Base-by-base conservation (phyloP, 2,113 vertebrate genomes). In the Lamprologus speciosus region DNA sequence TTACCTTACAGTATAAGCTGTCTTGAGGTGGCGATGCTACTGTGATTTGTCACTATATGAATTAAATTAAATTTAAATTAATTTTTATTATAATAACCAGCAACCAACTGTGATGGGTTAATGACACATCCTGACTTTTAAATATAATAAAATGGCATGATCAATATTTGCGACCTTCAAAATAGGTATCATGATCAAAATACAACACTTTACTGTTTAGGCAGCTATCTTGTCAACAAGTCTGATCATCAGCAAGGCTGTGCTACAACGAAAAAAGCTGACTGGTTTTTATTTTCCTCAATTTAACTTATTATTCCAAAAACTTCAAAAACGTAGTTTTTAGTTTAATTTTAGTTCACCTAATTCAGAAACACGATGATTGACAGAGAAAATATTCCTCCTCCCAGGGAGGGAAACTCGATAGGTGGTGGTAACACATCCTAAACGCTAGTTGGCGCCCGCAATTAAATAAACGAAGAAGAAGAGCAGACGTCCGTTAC, bases 401-500 rank as follows among this genome's bases (percentile, higher is more conserved):
- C 0, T 19, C 6, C 42, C 21, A 28, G 4, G 2, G 26, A 17
- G 42, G 23, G 23, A 5, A 75, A 47, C 26, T 50, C 0, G 23
- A 17, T 78, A 0, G 42, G 23, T 31, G 42, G 42, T 12, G 16
- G 4, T 50, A 78, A 78, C 17, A 8, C 70, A 78, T n/a, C 23
- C 45, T 78, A 50, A 75, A 75, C 70, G 3, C 42, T 75, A 75
- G 70, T 75, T 28, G 70, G 42, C 42, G 70, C 23, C 40, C 40
- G 68, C 0, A 17, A 47, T 28, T 75, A 78, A 50, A 78, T 50
- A 78, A 31, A 78, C 70, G 70, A 78, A 50, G 45, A 78, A 78
- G 70, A 47, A 75, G 70, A 8, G 40, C 21, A 75, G 70, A 0
- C 19, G 28, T 23, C 83, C 84, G 92, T 78, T 85, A 10, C 19